A percentile compares a stretch with the other conserved stretches of the same genome.
phyloP scores from a whole-genome alignment of 2,797 vertebrate species.

The Coendou prehensilis region DNA sequence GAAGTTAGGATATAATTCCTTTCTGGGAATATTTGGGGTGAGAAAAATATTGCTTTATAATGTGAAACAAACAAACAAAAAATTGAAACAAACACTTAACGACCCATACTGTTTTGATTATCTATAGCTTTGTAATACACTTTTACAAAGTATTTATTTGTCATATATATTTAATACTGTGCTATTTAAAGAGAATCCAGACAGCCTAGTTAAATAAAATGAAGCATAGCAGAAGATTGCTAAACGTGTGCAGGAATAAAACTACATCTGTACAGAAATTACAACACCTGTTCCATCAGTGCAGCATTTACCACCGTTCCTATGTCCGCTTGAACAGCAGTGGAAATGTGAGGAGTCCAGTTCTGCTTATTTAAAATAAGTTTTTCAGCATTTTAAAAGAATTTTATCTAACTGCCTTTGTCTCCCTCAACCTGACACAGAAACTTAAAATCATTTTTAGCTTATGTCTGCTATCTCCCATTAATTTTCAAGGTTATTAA shows the following conservation, averaged over 20 bases:
- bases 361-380: conserved; percentile 6
- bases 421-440: conserved; percentile 1
- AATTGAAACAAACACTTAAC: neutral
- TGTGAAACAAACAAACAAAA: neutral
- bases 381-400: conserved; percentile 18
- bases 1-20: conserved; percentile 3
- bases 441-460: neutral
- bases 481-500: conserved; percentile 40
- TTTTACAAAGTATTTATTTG: neutral
- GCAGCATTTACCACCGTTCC: neutral
- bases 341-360: neutral
- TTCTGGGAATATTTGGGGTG: neutral
- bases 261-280: neutral
- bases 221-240: neutral
- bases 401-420: conserved; percentile 8
- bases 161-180: neutral
- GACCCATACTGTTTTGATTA: neutral
- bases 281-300: neutral
- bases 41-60: conserved; percentile 52
- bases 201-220: neutral
- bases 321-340: neutral
- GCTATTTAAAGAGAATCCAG: neutral
- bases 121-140: neutral
- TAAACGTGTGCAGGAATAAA: neutral
- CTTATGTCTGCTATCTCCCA: neutral